A percentile compares a stretch with the other conserved stretches of the same genome.
Conservation (phyloP, 1,140 invertebrate genomes). For the Drosophila kepulauana region DNA sequence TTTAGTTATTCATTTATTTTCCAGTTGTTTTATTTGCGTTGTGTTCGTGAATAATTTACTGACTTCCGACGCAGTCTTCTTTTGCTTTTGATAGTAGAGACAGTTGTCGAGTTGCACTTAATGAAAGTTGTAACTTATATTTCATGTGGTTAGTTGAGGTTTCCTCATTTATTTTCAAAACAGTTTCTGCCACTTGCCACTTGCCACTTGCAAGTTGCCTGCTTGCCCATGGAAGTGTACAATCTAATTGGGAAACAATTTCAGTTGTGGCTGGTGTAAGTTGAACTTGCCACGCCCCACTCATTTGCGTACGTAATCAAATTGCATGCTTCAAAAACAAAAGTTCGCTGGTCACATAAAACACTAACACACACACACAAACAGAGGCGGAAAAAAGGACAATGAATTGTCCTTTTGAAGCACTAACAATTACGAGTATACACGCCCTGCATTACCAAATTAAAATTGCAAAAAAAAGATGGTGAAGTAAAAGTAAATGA, state of each 20-base stretch:
- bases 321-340: slow-evolving; percentile 41
- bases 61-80: neutral
- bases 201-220: neutral
- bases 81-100: neutral
- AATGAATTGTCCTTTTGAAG: slow-evolving; percentile 61
- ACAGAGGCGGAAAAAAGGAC: slow-evolving; percentile 34
- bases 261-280: slow-evolving; percentile 34
- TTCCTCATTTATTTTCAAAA: slow-evolving; percentile 7
- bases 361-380: neutral
- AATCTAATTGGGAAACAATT: slow-evolving; percentile 47
- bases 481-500: slow-evolving; percentile 10
- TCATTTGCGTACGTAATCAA: slow-evolving; percentile 50
- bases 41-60: slow-evolving; percentile 25
- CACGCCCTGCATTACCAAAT: slow-evolving; percentile 75
- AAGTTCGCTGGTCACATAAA: slow-evolving; percentile 10
- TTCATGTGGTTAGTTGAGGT: neutral
- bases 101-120: neutral
- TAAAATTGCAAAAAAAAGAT: slow-evolving; percentile 51
- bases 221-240: neutral
- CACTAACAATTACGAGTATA: slow-evolving; percentile 65
- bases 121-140: neutral
- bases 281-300: slow-evolving; percentile 46
- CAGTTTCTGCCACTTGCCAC: neutral
- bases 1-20: slow-evolving; percentile 7
- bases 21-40: slow-evolving; percentile 3